A percentile compares a stretch with the other conserved stretches of the same genome.
Conservation (phyloP, 2,888 invertebrate species). For the Bombylius major region DNA sequence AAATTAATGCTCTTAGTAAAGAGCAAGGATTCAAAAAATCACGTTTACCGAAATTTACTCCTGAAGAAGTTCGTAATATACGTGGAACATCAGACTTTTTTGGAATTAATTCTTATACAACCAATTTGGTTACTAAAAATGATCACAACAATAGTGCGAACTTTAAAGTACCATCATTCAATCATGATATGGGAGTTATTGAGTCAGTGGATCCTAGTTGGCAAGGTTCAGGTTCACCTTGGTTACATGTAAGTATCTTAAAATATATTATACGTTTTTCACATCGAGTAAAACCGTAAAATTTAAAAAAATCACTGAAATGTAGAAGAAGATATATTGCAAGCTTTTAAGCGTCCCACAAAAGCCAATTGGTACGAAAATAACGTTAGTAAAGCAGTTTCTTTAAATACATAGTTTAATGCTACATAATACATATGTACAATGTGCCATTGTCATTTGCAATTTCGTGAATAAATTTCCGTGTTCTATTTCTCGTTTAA, state of each 20-base stretch:
- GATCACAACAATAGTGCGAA: slow-evolving; percentile 33
- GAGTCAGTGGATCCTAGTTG: slow-evolving; percentile 45
- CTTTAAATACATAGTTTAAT: no score
- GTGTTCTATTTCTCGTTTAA: no score
- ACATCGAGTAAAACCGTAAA: no score
- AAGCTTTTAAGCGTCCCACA: no score
- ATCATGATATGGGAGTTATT: slow-evolving; percentile 48
- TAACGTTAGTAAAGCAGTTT: no score
- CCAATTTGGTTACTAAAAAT: slow-evolving; percentile 36
- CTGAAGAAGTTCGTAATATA: slow-evolving; percentile 45
- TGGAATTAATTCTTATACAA: slow-evolving; percentile 62
- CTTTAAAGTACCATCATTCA: slow-evolving; percentile 42
- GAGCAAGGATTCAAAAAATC: slow-evolving; percentile 46
- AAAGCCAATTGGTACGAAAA: no score
- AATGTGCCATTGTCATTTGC: no score
- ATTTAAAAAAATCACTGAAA: no score
- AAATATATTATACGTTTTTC: background rate
- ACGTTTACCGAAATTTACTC: slow-evolving; percentile 48
- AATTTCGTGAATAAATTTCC: no score
- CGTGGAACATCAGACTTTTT: slow-evolving; percentile 56
- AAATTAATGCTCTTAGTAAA: slow-evolving; percentile 44
- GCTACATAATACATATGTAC: no score
- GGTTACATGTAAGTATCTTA: slow-evolving; percentile 43
- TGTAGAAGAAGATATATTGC: no score
- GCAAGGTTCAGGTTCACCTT: slow-evolving; percentile 46